Base-by-base conservation (phyloP, 2,113 vertebrate genomes). In the Ascaphus truei region DNA sequence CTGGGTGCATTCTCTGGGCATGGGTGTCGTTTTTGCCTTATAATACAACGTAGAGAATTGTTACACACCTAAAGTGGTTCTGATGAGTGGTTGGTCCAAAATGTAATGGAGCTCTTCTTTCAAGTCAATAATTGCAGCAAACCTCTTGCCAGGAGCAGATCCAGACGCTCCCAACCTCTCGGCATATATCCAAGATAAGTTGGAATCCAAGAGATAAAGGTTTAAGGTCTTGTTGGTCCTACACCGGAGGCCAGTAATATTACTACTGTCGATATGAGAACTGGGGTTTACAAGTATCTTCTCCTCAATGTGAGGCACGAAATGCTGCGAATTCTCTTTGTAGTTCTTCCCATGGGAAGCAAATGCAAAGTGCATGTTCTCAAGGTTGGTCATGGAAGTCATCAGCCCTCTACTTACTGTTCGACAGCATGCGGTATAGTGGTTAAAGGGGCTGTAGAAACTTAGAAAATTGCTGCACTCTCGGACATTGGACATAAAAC, bases 161-260 rank as follows among this genome's bases (percentile, higher is more conserved):
- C 73, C 78, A 0, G 81, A 71, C 0, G 96, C 97, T 41, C 96
- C 97, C 13, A 99, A 88, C 77, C 94, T 86, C 73, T 89, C 86
- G 0, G 96, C 95, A 13, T 98, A 93, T n/a, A 90, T 83, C 96
- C 95, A 96, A 81, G 95, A 93, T 9, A 98, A 84, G 66, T 91
- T 90, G 0, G 92, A 89, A 75, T 99, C 97, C 82, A 99, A 78
- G 34, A 98, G 77, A 68, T 98, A 99, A 41, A 99, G 94, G 77
- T 93, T 90, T 78, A 99, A 88, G 20, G 95, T 99, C 84, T 92
- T 94, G 85, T 99, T 99, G 79, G 95, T 96, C 75, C 87, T 92
- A 83, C 96, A 99, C 56, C 85, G 86, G 43, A 99, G 90, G 73
- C 97, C 97, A 1, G 87, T 86, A 84, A 98, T 79, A 73, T 77